Conservation (phyloP, 2,113 vertebrate species). For the Danio rerio region GRCz12tu NC_133197.1:6251001-6251500, state of each 20-base stretch:
- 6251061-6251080: background rate
- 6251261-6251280: constrained; percentile 37
- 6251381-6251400: constrained; percentile 18
- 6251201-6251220: constrained; percentile 36
- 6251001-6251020: background rate
- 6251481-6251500: constrained; percentile 44
- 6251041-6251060: background rate
- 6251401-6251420: background rate
- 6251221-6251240: constrained; percentile 7
- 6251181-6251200: constrained; percentile 40
- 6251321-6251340: background rate
- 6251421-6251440: background rate
- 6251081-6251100: background rate
- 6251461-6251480: constrained; percentile 43
- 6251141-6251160: constrained; percentile 2
- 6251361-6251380: constrained; percentile 15
- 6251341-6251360: constrained; percentile 1
- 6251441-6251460: constrained; percentile 38
- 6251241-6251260: constrained; percentile 9
- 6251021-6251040: background rate
- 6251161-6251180: constrained; percentile 8
- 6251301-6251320: background rate
- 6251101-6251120: background rate
- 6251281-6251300: constrained; percentile 19
- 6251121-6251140: background rate